phyloP scores from a whole-genome alignment of 2,888 invertebrate species.

The Megaustenia siamemsis region DNA sequence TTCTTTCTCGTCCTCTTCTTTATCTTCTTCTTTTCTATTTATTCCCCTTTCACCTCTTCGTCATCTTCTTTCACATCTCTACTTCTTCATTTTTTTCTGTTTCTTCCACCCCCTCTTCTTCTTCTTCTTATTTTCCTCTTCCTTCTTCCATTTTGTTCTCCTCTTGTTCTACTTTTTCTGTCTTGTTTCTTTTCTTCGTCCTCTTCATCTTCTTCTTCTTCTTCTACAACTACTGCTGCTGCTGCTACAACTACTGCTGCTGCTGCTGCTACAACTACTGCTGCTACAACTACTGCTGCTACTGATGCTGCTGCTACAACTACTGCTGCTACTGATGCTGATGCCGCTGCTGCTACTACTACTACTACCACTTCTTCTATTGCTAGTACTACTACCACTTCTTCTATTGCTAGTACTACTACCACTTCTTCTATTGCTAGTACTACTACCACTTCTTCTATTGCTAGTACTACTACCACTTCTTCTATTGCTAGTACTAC shows the following conservation, averaged over 20 bases:
- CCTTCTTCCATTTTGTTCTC: neutral
- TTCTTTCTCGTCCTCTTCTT: neutral
- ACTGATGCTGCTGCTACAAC: too few relatives aligned
- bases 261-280: too few relatives aligned
- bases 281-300: too few relatives aligned
- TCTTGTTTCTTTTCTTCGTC: neutral
- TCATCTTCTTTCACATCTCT: neutral
- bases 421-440: neutral
- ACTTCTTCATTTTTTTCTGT: neutral
- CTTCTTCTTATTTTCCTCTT: neutral
- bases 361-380: neutral
- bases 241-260: too few relatives aligned
- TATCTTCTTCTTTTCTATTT: neutral
- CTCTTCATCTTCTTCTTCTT: neutral
- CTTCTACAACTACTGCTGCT: too few relatives aligned
- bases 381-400: neutral
- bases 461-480: neutral
- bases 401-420: neutral
- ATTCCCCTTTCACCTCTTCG: neutral
- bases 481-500: neutral
- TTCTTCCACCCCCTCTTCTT: neutral
- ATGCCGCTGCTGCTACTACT: neutral
- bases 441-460: neutral
- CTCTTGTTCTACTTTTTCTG: neutral
- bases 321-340: too few relatives aligned